Conservation (phyloP, 2,113 vertebrate species). For the Misgurnus anguillicaudatus region DNA sequence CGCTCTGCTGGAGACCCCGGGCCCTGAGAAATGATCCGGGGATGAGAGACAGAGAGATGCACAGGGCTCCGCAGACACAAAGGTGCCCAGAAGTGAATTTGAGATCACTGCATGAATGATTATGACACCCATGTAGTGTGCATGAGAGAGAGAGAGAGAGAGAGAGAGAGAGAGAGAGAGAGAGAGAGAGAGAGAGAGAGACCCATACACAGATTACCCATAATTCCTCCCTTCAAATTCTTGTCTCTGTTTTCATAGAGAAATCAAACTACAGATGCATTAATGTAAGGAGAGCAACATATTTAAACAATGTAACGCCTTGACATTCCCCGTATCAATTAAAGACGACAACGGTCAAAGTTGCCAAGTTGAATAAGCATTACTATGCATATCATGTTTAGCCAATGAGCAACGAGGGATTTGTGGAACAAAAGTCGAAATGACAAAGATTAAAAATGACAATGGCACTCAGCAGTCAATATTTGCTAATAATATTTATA, state of each 20-base stretch:
- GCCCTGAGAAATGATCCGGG: slow-evolving; percentile 18
- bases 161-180: neutral
- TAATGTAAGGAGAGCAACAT: neutral
- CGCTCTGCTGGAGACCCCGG: slow-evolving; percentile 10
- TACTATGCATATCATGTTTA: neutral
- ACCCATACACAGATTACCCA: neutral
- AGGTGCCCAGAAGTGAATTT: neutral
- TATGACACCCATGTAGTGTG: neutral
- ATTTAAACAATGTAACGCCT: too few relatives aligned
- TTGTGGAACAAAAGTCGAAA: neutral
- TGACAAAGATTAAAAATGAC: neutral
- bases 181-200: too few relatives aligned
- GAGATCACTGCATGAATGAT: neutral
- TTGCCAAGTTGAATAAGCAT: neutral
- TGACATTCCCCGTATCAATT: too few relatives aligned
- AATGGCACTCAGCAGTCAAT: slow-evolving; percentile 11
- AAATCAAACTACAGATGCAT: neutral
- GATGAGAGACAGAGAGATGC: neutral
- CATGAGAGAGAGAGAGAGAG: neutral
- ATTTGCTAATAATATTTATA: slow-evolving; percentile 13
- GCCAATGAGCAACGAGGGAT: neutral
- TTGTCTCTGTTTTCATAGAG: neutral
- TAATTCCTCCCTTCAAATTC: slow-evolving; percentile 9
- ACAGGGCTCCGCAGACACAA: neutral
- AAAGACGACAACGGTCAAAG: too few relatives aligned